Conservation (phyloP, 2,888 invertebrate genomes). For the Hypomecis punctinalis region DNA sequence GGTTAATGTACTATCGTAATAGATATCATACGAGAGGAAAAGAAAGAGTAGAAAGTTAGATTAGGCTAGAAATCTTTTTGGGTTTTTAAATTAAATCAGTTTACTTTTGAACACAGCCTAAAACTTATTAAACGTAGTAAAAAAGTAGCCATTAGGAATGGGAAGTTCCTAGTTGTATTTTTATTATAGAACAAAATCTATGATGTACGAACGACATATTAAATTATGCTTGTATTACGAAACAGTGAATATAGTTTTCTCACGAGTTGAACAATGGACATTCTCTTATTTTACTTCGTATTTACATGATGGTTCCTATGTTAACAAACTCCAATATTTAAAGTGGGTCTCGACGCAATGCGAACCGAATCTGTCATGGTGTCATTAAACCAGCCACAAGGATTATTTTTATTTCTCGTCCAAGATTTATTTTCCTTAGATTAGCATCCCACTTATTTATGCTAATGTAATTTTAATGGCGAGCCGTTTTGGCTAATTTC, state of each 20-base stretch:
- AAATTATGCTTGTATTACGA: too few relatives aligned
- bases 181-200: too few relatives aligned
- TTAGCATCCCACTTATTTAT: slow-evolving; percentile 85
- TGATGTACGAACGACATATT: too few relatives aligned
- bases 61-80: too few relatives aligned
- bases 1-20: too few relatives aligned
- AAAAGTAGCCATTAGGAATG: too few relatives aligned
- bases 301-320: background rate
- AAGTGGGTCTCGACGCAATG: slow-evolving; percentile 21
- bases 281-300: background rate
- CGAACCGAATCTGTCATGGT: slow-evolving; percentile 66
- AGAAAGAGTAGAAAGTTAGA: too few relatives aligned
- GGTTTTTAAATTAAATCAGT: too few relatives aligned
- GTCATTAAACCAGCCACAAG: slow-evolving; percentile 67
- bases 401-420: slow-evolving; percentile 80
- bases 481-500: slow-evolving; percentile 83
- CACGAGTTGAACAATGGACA: background rate
- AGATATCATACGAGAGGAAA: too few relatives aligned
- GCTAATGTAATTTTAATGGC: slow-evolving; percentile 85
- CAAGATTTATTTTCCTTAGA: slow-evolving; percentile 83
- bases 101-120: too few relatives aligned
- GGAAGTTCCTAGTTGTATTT: too few relatives aligned
- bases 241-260: background rate
- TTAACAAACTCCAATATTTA: slow-evolving; percentile 15
- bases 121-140: too few relatives aligned